Evolutionary conservation across 2,888 invertebrate genomes (phyloP).

Genomic region (Tachina grossa): DNA sequence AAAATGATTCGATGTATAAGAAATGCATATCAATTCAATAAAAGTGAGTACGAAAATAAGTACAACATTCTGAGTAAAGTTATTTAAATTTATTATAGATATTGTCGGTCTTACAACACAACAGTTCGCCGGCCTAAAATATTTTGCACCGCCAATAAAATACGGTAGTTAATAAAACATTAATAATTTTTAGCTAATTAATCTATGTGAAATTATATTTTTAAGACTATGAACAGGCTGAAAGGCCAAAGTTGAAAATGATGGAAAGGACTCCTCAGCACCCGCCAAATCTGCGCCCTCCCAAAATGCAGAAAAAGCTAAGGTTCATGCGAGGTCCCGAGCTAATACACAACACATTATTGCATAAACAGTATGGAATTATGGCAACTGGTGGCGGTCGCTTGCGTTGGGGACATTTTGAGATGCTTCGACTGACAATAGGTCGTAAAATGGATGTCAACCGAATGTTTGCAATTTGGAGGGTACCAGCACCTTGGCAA

Average conservation of each 20-base stretch:
- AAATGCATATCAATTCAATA: background rate
- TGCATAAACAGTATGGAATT: conserved; percentile 96
- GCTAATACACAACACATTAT: conserved; percentile 90
- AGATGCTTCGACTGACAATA: conserved; percentile 91
- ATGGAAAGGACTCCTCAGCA: conserved; percentile 89
- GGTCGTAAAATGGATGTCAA: conserved; percentile 90
- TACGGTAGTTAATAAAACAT: conserved; percentile 84
- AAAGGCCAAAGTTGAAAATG: conserved; percentile 87
- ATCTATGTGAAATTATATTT: background rate
- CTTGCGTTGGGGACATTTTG: conserved; percentile 91
- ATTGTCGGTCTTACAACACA: conserved; percentile 36
- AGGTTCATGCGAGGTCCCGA: conserved; percentile 97
- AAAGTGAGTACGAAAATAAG: conserved; percentile 18
- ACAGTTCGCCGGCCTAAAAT: conserved; percentile 86
- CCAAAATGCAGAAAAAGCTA: conserved; percentile 93
- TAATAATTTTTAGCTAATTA: background rate
- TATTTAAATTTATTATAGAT: conserved; percentile 1
- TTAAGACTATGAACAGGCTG: conserved; percentile 88
- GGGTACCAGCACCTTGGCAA: conserved; percentile 98
- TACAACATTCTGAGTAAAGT: background rate
- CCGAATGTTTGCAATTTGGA: conserved; percentile 97
- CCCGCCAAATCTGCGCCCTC: conserved; percentile 87
- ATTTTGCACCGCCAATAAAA: conserved; percentile 87
- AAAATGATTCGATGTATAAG: conserved; percentile 14
- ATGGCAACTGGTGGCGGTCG: conserved; percentile 93